Conservation (phyloP, 2,888 invertebrate genomes). For the Stenichneumon culpator region DNA sequence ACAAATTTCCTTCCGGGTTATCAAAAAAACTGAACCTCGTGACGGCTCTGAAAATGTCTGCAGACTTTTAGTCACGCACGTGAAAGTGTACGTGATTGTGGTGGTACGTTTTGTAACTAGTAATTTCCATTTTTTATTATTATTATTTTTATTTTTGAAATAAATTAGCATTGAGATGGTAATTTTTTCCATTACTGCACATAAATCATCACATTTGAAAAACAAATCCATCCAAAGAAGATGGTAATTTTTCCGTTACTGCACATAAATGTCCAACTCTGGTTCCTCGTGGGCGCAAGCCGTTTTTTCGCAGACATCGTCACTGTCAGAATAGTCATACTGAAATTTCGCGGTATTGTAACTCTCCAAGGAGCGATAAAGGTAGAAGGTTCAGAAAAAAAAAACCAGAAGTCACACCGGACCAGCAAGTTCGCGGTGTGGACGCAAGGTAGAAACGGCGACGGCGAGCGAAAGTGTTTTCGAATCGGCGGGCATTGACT, state of each 20-base stretch:
- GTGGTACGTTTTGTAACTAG: too few species aligned
- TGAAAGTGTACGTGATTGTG: background rate
- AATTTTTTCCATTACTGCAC: background rate
- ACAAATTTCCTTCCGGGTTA: too few species aligned
- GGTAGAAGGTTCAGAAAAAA: conserved; percentile 24
- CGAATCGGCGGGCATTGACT: conserved; percentile 54
- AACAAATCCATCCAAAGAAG: too few species aligned
- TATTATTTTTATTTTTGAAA: too few species aligned
- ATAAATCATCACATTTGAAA: too few species aligned
- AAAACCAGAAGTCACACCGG: conserved; percentile 41
- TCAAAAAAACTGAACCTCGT: background rate
- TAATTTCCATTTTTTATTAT: too few species aligned
- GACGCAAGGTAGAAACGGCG: conserved; percentile 50
- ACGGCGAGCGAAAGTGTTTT: conserved; percentile 65
- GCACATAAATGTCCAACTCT: background rate
- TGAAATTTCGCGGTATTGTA: background rate
- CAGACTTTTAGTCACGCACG: background rate
- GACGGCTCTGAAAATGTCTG: background rate
- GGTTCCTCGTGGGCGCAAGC: background rate
- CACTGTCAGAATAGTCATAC: background rate
- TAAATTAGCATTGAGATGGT: too few species aligned
- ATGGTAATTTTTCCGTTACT: background rate
- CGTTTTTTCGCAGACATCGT: background rate
- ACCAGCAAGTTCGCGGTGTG: conserved; percentile 50
- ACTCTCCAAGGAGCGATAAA: conserved; percentile 12